These are phyloP conservation scores for Anarsia innoxiella DNA, from an alignment of 2,888 invertebrate species.

Conservation along the genomic window DNA sequence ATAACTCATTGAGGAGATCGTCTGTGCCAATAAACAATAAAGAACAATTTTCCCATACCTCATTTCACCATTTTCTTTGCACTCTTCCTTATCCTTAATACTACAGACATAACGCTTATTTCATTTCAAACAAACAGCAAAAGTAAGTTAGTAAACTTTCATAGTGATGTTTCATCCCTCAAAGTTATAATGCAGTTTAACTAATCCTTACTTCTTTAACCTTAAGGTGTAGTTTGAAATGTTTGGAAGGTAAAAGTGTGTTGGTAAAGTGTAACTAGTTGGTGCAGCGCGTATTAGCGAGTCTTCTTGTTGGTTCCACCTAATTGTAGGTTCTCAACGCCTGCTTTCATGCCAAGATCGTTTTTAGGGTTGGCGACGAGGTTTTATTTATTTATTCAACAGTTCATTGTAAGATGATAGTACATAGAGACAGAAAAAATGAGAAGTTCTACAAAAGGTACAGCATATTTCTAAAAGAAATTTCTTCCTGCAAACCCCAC, in stretches of 20 bases:
- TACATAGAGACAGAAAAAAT: too few species aligned
- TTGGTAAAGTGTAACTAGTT: conserved; percentile 50
- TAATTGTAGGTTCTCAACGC: conserved; percentile 74
- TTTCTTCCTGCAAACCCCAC: too few species aligned
- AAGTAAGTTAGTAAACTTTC: conserved; percentile 26
- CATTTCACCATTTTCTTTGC: conserved; percentile 16
- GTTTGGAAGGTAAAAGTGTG: conserved; percentile 18
- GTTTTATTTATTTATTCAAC: too few species aligned
- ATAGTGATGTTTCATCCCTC: conserved; percentile 42
- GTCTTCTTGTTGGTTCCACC: conserved; percentile 52
- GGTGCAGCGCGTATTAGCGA: conserved; percentile 63
- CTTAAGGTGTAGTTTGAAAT: conserved; percentile 27
- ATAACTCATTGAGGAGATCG: conserved; percentile 45
- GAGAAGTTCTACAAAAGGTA: too few species aligned
- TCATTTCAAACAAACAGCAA: conserved; percentile 17
- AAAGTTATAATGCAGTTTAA: conserved; percentile 22
- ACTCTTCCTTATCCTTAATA: conserved; percentile 12
- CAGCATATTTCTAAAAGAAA: too few species aligned
- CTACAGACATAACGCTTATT: conserved; percentile 19
- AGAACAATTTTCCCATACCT: conserved; percentile 48
- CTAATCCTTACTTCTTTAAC: conserved; percentile 16
- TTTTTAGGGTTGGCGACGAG: conserved; percentile 47
- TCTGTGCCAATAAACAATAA: conserved; percentile 63
- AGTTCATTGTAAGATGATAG: too few species aligned
- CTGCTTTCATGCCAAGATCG: conserved; percentile 46